Base-by-base conservation (phyloP, 2,888 invertebrate genomes). In the Syrista parreyssii region DNA sequence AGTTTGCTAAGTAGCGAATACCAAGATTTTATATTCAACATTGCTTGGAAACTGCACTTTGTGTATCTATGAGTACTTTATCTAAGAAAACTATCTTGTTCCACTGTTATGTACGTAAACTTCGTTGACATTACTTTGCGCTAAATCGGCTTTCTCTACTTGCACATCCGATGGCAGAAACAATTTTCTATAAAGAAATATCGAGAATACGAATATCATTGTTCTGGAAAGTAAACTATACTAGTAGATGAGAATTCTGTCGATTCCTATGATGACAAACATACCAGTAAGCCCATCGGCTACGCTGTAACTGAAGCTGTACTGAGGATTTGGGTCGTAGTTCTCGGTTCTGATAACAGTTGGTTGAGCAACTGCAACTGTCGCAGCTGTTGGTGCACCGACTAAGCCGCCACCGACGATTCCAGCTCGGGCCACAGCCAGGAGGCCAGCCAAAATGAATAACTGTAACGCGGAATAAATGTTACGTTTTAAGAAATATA, bases 251-350 rank as follows among this genome's bases (percentile, higher is more conserved):
- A 55, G 55, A 55, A 55, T 55, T 55, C 23, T 23, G 23, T 55
- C 23, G 23, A 55, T 55, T 9, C 9, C 55, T 9, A 55, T 23
- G 9, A 55, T 23, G 55, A 2, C 23, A 9, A 55, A 55, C 79
- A 80, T 84, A 90, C 90, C 90, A 1, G 90, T 90, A 33, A 88
- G 82, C 73, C 86, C 87, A 80, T 90, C 90, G 31, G 89, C 88
- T 11, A 90, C 88, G 81, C 88, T 90, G 86, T 91, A 91, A 76
- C 88, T 89, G 79, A 88, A 89, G 82, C 88, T 89, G 82, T 91
- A 91, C 75, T 88, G 88, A 69, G 89, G 90, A 84, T 87, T 83
- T 31, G 90, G 83, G 77, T 90, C 88, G 79, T 85, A 89, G 81
- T 87, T 84, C 80, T 88, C 88, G 12, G 86, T 82, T 74, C 82